phyloP scores from a whole-genome alignment of 2,888 invertebrate genomes.

The Amorpha juglandis region DNA sequence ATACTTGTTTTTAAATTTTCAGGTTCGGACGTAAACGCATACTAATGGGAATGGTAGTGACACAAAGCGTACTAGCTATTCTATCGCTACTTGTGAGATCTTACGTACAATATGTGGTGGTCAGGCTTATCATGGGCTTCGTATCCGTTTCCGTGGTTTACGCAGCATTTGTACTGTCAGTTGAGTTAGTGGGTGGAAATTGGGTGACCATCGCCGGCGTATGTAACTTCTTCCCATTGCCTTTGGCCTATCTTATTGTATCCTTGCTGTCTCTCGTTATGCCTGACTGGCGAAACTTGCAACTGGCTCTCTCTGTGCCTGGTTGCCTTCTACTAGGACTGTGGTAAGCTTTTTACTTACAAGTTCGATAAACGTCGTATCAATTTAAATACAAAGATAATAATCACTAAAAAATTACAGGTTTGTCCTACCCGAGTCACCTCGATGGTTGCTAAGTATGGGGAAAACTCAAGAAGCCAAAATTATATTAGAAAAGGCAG shows the following conservation, averaged over 20 bases:
- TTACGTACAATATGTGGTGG: slow-evolving; percentile 87
- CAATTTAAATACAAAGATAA: neutral
- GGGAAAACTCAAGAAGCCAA: slow-evolving; percentile 89
- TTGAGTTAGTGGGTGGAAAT: slow-evolving; percentile 91
- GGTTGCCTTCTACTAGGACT: slow-evolving; percentile 87
- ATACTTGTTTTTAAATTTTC: slow-evolving; percentile 44
- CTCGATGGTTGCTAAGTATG: slow-evolving; percentile 90
- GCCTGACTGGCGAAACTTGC: slow-evolving; percentile 89
- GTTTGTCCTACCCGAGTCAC: slow-evolving; percentile 91
- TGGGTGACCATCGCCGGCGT: slow-evolving; percentile 93
- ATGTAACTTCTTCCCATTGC: slow-evolving; percentile 91
- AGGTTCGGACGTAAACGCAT: slow-evolving; percentile 90
- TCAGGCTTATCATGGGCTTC: slow-evolving; percentile 89
- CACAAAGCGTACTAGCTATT: slow-evolving; percentile 88
- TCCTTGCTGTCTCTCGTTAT: slow-evolving; percentile 88
- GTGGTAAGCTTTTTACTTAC: slow-evolving; percentile 80
- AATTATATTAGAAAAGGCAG: slow-evolving; percentile 86
- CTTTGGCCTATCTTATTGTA: slow-evolving; percentile 89
- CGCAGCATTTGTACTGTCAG: slow-evolving; percentile 90
- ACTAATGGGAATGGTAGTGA: slow-evolving; percentile 87
- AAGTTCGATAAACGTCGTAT: neutral
- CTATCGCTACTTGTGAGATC: slow-evolving; percentile 88
- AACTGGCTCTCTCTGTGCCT: slow-evolving; percentile 89
- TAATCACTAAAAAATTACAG: no score
- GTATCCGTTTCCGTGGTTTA: slow-evolving; percentile 93